These are phyloP conservation scores for Scrobipalpa atriplicella DNA, from an alignment of 2,888 invertebrate species.

Conservation along the genomic window DNA sequence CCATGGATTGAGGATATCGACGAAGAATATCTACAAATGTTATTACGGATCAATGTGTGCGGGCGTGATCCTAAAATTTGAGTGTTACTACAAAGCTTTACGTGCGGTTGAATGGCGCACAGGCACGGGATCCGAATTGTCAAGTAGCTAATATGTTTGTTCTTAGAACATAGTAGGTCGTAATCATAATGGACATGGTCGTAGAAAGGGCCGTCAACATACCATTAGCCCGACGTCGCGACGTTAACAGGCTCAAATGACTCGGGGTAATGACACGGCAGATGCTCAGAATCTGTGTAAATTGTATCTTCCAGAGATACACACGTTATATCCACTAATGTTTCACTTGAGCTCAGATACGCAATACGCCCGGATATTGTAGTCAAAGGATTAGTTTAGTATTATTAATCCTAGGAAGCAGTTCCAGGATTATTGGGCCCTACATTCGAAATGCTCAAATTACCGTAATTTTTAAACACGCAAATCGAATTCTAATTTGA, in stretches of 20 bases:
- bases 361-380: neutral
- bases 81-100: conserved; percentile 1
- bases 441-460: too few species aligned
- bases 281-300: conserved; percentile 73
- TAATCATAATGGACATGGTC: conserved; percentile 66
- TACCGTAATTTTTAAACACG: too few species aligned
- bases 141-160: conserved; percentile 43
- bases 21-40: neutral
- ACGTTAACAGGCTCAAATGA: conserved; percentile 77
- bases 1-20: conserved; percentile 38
- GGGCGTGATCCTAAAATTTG: neutral
- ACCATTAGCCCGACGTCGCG: conserved; percentile 67
- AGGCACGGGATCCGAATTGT: conserved; percentile 38
- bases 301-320: conserved; percentile 58
- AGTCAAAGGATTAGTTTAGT: neutral
- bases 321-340: conserved; percentile 31
- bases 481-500: neutral
- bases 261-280: conserved; percentile 77
- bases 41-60: neutral
- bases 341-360: conserved; percentile 33
- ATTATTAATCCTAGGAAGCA: neutral
- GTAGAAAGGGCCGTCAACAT: conserved; percentile 64
- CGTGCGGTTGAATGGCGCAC: neutral
- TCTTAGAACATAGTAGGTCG: conserved; percentile 51
- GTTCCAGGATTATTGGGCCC: neutral